phyloP scores from a whole-genome alignment of 1,140 invertebrate genomes.

The Bacillus rossius region DNA sequence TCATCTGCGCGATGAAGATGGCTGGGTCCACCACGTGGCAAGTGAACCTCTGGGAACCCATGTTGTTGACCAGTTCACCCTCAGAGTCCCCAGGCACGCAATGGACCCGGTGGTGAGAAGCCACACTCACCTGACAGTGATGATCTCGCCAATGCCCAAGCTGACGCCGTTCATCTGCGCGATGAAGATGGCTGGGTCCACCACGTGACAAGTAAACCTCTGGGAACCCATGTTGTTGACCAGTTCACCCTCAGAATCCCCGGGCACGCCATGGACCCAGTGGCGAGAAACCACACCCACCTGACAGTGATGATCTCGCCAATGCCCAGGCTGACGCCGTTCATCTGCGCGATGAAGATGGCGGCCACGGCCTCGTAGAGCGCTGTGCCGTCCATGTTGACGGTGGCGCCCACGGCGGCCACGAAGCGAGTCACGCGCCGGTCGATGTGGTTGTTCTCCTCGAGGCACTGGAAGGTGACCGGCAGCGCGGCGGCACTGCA shows the following conservation, averaged over 20 bases:
- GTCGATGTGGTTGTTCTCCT: slow-evolving; percentile 68
- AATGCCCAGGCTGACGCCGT: slow-evolving; percentile 51
- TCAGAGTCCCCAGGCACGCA: too few species aligned
- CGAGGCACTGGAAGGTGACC: slow-evolving; percentile 68
- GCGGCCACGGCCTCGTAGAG: slow-evolving; percentile 64
- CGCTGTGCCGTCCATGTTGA: slow-evolving; percentile 70
- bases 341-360: slow-evolving; percentile 66
- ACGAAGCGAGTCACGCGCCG: slow-evolving; percentile 63
- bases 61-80: too few species aligned
- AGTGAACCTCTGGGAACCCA: too few species aligned
- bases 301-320: slow-evolving; percentile 53
- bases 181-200: slow-evolving; percentile 64
- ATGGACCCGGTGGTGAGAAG: too few species aligned
- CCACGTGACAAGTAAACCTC: too few species aligned
- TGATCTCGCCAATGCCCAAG: slow-evolving; percentile 50
- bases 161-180: slow-evolving; percentile 59
- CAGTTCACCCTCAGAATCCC: too few species aligned
- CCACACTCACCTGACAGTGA: slow-evolving; percentile 54
- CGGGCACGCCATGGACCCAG: too few species aligned
- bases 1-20: slow-evolving; percentile 66
- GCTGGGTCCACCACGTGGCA: slow-evolving; percentile 63
- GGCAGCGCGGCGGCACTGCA: slow-evolving; percentile 66
- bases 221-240: too few species aligned
- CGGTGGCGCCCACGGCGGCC: slow-evolving; percentile 57
- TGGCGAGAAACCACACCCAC: too few species aligned